These are phyloP conservation scores for Platerodrilus igneus DNA, from an alignment of 2,888 invertebrate species.

Conservation along the genomic window DNA sequence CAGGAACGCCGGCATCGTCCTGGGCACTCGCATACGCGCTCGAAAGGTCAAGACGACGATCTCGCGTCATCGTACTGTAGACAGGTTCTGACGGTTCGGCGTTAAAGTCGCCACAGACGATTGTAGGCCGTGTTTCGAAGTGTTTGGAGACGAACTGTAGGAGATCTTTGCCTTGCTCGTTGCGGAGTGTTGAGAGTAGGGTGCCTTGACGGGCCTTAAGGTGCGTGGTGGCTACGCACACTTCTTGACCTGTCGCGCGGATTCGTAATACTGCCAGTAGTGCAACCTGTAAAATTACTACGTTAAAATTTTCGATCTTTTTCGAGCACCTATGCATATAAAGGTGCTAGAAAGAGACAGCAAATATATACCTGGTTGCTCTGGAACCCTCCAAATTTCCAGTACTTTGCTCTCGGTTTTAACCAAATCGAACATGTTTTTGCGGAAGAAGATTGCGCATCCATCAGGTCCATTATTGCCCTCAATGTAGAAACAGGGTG, in stretches of 20 bases:
- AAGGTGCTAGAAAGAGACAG: no score
- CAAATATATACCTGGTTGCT: constrained; percentile 72
- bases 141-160: constrained; percentile 54
- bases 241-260: constrained; percentile 54
- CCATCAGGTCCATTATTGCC: constrained; percentile 75
- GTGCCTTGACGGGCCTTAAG: constrained; percentile 68
- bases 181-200: constrained; percentile 60
- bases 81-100: constrained; percentile 69
- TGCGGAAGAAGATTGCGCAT: constrained; percentile 69
- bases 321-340: no score
- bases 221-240: constrained; percentile 68
- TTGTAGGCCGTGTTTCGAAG: constrained; percentile 53
- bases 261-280: constrained; percentile 55
- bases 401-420: constrained; percentile 56
- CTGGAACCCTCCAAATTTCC: constrained; percentile 68
- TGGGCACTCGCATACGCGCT: constrained; percentile 53
- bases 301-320: neutral
- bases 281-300: constrained; percentile 51
- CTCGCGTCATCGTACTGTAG: constrained; percentile 56
- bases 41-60: constrained; percentile 46
- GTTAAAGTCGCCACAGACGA: constrained; percentile 73
- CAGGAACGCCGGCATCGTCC: constrained; percentile 31
- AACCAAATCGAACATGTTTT: constrained; percentile 58
- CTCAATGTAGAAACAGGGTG: constrained; percentile 67
- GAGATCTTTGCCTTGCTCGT: constrained; percentile 67